Conservation (phyloP, 2,113 vertebrate genomes). For the Oceanodroma tethys region DNA sequence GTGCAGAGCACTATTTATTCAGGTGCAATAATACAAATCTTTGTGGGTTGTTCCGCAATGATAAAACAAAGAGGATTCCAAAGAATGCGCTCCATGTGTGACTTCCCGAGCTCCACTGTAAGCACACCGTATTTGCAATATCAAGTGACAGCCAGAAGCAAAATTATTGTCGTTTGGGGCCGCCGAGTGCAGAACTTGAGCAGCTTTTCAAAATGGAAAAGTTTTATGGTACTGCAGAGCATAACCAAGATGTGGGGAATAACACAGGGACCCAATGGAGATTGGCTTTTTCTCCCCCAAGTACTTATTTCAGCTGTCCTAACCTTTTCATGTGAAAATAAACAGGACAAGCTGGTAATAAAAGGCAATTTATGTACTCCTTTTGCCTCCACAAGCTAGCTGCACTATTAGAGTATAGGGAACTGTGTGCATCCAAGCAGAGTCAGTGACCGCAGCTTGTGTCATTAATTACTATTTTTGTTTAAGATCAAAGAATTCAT, state of each 20-base stretch:
- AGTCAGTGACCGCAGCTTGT: not conserved
- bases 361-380: slow-evolving; percentile 13
- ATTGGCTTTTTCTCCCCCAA: not conserved
- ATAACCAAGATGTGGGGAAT: not conserved
- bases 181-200: not conserved
- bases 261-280: not conserved
- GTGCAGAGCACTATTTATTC: slow-evolving; percentile 86
- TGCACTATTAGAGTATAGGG: not conserved
- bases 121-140: slow-evolving; percentile 26
- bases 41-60: slow-evolving; percentile 73
- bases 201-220: not conserved
- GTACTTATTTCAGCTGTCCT: not conserved
- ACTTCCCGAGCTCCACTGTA: slow-evolving; percentile 55
- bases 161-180: slow-evolving; percentile 22
- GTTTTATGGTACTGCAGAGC: not conserved
- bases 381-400: not conserved
- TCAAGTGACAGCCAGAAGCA: slow-evolving; percentile 44
- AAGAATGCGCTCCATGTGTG: slow-evolving; percentile 83
- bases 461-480: not conserved
- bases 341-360: not conserved
- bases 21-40: slow-evolving; percentile 90
- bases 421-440: not conserved
- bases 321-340: slow-evolving; percentile 24
- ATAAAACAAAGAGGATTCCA: slow-evolving; percentile 87
- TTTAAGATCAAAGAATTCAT: not conserved